Conservation (phyloP, 2,113 vertebrate species). For the Circaetus cinerascens region DNA sequence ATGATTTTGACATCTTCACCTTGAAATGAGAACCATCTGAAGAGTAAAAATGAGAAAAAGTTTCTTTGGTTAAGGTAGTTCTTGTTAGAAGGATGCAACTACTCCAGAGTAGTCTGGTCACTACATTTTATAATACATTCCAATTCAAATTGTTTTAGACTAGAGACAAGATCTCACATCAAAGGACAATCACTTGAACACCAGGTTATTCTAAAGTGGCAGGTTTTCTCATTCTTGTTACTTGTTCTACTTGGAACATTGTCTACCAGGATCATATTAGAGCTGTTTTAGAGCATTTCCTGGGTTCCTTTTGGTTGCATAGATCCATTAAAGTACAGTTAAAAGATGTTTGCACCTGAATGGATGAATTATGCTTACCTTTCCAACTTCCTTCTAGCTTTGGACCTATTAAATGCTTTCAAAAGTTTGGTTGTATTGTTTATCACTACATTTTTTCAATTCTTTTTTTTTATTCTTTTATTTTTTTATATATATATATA, state of each 20-base stretch:
- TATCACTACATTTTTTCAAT: not conserved
- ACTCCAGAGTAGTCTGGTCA: not conserved
- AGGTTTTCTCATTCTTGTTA: not conserved
- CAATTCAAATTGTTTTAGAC: not conserved
- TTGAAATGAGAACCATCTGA: not conserved
- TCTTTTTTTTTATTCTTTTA: not conserved
- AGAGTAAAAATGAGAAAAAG: not conserved
- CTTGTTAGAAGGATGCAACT: not conserved
- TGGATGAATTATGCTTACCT: not conserved
- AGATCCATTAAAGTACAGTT: not conserved
- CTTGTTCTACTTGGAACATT: not conserved
- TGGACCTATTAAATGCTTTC: not conserved
- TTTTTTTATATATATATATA: too few species aligned
- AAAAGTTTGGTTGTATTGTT: not conserved
- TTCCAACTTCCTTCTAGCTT: not conserved
- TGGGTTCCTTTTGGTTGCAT: not conserved
- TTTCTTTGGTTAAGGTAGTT: not conserved
- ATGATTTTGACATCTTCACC: not conserved
- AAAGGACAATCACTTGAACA: not conserved
- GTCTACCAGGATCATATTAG: not conserved
- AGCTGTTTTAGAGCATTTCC: not conserved
- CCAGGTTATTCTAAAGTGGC: not conserved
- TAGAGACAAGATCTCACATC: not conserved
- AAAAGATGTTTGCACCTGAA: not conserved
- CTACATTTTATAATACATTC: not conserved